These are phyloP conservation scores for Octodon degus DNA, from an alignment of 2,113 vertebrate genomes.

Conservation along the genomic window DNA sequence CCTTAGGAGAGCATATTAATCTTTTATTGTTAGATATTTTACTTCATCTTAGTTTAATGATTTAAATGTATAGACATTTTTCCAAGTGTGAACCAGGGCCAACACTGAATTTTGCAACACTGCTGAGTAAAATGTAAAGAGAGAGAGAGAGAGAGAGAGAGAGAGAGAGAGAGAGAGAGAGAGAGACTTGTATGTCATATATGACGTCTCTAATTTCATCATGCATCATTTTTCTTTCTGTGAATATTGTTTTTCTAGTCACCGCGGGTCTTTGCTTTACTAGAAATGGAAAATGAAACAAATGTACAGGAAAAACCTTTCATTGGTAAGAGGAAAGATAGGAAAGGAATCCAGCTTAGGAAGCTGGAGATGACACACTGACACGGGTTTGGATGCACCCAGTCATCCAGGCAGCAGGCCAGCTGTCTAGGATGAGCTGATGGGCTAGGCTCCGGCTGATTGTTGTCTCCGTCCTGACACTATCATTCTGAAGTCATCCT, in stretches of 20 bases:
- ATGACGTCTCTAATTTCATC: background rate
- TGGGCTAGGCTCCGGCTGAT: background rate
- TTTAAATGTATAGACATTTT: background rate
- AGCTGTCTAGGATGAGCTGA: background rate
- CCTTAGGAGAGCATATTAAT: background rate
- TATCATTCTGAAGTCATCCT: background rate
- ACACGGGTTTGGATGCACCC: background rate
- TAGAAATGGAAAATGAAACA: background rate
- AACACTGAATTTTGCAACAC: background rate
- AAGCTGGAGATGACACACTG: background rate
- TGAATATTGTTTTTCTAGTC: background rate
- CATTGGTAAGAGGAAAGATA: background rate
- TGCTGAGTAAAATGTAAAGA: background rate
- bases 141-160: background rate
- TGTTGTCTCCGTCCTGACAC: background rate
- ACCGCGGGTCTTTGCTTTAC: background rate
- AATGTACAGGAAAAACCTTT: background rate
- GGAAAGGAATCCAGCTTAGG: background rate
- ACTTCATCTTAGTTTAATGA: background rate
- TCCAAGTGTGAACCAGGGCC: background rate
- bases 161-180: background rate
- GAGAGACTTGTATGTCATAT: background rate
- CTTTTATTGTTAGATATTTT: background rate
- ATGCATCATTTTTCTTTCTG: background rate
- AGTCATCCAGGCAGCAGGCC: background rate